Evolutionary conservation across 1,140 invertebrate species (phyloP), one percentile per base, ranked within the genome.

Genomic region (Leptinotarsa undecemlineata): DNA sequence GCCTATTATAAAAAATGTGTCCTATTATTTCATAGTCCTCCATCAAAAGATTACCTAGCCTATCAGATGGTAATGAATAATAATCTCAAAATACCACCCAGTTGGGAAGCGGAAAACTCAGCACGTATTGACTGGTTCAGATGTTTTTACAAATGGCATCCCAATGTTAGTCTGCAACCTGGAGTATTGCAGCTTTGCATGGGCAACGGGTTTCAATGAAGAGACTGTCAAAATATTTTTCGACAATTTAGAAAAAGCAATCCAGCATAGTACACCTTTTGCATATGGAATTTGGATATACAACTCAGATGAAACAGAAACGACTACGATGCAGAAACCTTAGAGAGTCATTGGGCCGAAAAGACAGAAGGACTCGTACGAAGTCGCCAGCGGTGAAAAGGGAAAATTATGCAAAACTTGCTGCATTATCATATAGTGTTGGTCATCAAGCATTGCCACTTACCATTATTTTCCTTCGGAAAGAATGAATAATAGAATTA

Each of bases 311-410:
- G 85, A 87, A 80, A 87, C 83, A 15, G 84, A 80, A 2, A 80
- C 84, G 4, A 87, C 83, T n/a, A 87, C 85, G 33, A 86, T 87
- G 8, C 84, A 87, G 77, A 84, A 83, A 66, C 79, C 85, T 1
- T 75, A 76, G 66, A 82, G 82, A 79, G 77, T 87, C 51, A 23
- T 87, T 20, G 84, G 82, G 17, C 72, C 69, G 14, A 84, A 75
- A 72, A 82, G 84, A 21, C 69, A 69, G 33, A 82, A 83, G 78
- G 80, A 80, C 73, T 76, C 87, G 4, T 15, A 80, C 83, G 61
- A 81, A 82, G 71, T 84, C 4, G 85, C 84, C 15, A 86, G 83
- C 66, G 83, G 82, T 42, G 86, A 88, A 82, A 81, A 82, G 67
- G 85, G 86, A 5, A 81, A 78, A 21, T 68, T 87, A 4, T 84